phyloP scores from a whole-genome alignment of 2,888 invertebrate species.

The Cerastis rubricosa region DNA sequence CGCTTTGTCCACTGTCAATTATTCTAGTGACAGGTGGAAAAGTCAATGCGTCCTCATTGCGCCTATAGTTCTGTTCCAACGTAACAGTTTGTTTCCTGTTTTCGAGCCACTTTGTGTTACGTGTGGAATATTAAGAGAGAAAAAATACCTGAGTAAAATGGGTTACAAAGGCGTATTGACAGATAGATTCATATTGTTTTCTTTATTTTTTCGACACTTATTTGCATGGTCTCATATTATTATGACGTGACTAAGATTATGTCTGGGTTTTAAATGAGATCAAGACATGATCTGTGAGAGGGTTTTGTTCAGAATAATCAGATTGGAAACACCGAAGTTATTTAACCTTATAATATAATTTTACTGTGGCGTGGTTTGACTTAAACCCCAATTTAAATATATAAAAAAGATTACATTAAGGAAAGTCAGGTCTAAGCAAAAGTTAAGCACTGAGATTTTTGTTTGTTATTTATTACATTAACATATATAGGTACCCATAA shows the following conservation, averaged over 20 bases:
- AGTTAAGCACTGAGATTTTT: not conserved
- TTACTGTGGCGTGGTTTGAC: not conserved
- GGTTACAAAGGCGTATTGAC: not conserved
- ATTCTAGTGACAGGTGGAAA: constrained; percentile 46
- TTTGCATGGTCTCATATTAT: too few species aligned
- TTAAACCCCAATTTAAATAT: not conserved
- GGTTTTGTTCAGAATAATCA: too few species aligned
- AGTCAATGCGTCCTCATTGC: constrained; percentile 31
- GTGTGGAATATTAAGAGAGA: not conserved
- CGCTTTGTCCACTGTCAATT: constrained; percentile 52
- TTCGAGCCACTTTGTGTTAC: constrained; percentile 22
- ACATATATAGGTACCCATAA: not conserved
- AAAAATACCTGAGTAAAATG: too few species aligned
- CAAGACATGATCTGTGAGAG: too few species aligned
- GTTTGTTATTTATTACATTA: not conserved
- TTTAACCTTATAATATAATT: too few species aligned
- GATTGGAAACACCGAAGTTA: too few species aligned
- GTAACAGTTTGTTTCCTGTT: constrained; percentile 28
- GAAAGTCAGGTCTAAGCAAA: not conserved
- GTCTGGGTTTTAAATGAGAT: not conserved
- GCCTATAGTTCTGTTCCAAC: constrained; percentile 22
- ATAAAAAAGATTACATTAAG: not conserved
- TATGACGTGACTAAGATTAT: not conserved
- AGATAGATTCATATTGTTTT: not conserved
- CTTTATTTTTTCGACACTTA: too few species aligned